These are phyloP conservation scores for Macrochelys suwanniensis DNA, from an alignment of 2,797 vertebrate species.

Conservation along the genomic window DNA sequence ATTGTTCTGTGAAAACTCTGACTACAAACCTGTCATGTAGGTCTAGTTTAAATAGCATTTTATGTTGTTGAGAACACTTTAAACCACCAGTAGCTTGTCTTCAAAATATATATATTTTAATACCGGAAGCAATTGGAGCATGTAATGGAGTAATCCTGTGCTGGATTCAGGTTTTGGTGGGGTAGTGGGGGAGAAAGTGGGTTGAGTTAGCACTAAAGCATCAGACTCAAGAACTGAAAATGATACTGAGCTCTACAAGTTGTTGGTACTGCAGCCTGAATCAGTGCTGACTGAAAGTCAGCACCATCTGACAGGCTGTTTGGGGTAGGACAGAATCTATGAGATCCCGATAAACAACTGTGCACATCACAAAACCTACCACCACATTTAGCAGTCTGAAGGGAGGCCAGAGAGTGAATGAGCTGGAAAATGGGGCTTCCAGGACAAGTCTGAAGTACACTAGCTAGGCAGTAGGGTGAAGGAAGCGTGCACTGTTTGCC, in stretches of 20 bases:
- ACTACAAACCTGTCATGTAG: slow-evolving; percentile 60
- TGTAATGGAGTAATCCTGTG: slow-evolving; percentile 59
- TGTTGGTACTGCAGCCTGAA: neutral
- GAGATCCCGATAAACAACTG: neutral
- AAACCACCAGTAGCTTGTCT: slow-evolving; percentile 49
- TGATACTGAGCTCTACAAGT: neutral
- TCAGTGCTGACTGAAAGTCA: neutral
- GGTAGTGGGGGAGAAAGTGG: neutral
- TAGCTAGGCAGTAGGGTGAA: neutral
- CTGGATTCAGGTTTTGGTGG: neutral
- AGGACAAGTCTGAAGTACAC: neutral
- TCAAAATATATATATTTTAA: slow-evolving; percentile 30
- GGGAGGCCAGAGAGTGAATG: slow-evolving; percentile 3
- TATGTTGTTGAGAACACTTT: slow-evolving; percentile 47
- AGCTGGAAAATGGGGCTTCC: neutral
- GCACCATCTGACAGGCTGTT: neutral
- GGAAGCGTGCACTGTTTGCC: neutral
- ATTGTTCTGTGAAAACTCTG: neutral
- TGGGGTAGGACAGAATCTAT: neutral
- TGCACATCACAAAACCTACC: neutral
- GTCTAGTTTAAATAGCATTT: slow-evolving; percentile 51
- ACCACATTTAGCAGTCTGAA: rapidly evolving
- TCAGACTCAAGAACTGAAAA: neutral
- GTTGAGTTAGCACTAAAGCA: neutral
- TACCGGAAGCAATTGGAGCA: slow-evolving; percentile 48